phyloP scores from a whole-genome alignment of 2,113 vertebrate species.

The Gobio gobio region DNA sequence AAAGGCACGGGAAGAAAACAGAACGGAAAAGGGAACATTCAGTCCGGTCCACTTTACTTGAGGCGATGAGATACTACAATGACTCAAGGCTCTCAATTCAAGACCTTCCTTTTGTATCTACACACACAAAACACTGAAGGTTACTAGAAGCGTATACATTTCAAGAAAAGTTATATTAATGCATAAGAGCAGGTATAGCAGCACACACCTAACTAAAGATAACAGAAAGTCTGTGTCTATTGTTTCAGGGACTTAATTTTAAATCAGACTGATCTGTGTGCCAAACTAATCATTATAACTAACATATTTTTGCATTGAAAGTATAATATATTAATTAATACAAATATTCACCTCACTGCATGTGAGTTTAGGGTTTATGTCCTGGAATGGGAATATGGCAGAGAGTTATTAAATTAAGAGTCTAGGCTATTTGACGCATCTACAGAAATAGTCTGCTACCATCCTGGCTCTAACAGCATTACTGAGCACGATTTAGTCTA shows the following conservation, averaged over 20 bases:
- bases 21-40: conserved; percentile 62
- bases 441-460: background rate
- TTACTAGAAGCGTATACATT: background rate
- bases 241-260: background rate
- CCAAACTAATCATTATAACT: conserved; percentile 1
- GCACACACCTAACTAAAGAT: background rate
- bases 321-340: conserved; percentile 5
- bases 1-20: conserved; percentile 68
- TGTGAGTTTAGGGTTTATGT: background rate
- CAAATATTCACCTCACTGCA: background rate
- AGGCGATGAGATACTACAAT: conserved; percentile 55
- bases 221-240: background rate
- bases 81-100: conserved; percentile 63
- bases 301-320: background rate
- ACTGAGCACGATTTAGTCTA: background rate
- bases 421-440: background rate
- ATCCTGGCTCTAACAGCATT: background rate
- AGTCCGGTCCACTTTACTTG: conserved; percentile 53
- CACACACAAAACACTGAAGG: conserved; percentile 51
- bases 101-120: conserved; percentile 61
- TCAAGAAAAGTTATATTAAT: background rate
- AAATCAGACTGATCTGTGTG: background rate
- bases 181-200: background rate
- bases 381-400: background rate
- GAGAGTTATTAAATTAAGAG: background rate